Evolutionary conservation across 1,140 invertebrate genomes (phyloP).

Genomic region (Drosophila insularis): DNA sequence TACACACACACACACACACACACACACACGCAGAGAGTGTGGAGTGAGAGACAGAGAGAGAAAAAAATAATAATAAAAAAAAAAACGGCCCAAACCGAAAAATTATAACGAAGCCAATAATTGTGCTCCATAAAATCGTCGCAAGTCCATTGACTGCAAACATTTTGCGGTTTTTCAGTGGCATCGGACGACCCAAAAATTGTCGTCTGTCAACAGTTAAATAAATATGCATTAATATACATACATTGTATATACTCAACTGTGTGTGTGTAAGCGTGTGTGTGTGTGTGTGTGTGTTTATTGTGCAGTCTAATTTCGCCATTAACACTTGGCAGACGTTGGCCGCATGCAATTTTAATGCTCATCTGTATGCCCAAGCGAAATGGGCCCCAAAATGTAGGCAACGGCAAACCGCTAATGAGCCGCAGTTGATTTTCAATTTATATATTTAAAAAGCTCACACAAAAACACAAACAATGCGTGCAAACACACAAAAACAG

Average conservation of each 20-base stretch:
- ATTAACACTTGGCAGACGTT: constrained; percentile 46
- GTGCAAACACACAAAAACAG: constrained; percentile 3
- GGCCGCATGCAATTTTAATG: constrained; percentile 13
- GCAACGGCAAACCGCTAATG: constrained; percentile 58
- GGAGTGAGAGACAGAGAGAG: constrained; percentile 14
- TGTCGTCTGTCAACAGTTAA: constrained; percentile 38
- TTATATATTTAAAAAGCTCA: constrained; percentile 54
- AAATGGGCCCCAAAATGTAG: constrained; percentile 30
- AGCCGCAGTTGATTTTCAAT: constrained; percentile 70
- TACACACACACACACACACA: background rate
- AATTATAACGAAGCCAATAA: constrained; percentile 17
- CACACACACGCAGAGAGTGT: background rate
- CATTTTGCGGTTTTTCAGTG: constrained; percentile 56
- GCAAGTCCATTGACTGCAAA: constrained; percentile 60
- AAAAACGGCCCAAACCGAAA: background rate
- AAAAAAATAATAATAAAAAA: constrained; percentile 18
- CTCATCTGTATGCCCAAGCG: background rate
- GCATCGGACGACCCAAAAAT: constrained; percentile 23
- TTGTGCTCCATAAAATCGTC: constrained; percentile 31
- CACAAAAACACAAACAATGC: constrained; percentile 13
- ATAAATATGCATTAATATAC: constrained; percentile 56
- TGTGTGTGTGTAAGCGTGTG: constrained; percentile 3
- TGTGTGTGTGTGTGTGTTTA: constrained; percentile 6
- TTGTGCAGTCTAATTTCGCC: constrained; percentile 40
- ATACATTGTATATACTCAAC: background rate